These are phyloP conservation scores for Proctacanthus coquilletti DNA, from an alignment of 1,140 invertebrate genomes.

Conservation along the genomic window DNA sequence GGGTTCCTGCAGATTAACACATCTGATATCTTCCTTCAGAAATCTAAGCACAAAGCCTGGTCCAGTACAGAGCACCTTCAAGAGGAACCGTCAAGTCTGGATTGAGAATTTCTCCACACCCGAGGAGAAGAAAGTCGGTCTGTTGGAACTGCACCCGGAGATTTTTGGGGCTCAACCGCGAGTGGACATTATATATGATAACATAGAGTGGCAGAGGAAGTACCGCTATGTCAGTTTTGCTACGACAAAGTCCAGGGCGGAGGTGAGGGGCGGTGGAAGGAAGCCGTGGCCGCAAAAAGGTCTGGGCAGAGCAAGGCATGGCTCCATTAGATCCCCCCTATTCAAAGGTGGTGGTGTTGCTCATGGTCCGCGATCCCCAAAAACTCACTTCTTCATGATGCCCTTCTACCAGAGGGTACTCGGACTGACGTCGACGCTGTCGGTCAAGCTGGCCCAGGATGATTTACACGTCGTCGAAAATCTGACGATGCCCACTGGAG, in stretches of 20 bases:
- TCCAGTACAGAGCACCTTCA: no score
- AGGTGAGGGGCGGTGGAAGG: constrained; percentile 70
- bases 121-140: constrained; percentile 62
- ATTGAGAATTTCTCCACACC: constrained; percentile 74
- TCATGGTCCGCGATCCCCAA: constrained; percentile 80
- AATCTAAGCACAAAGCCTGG: constrained; percentile 38
- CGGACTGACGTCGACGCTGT: constrained; percentile 69
- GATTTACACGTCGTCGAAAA: constrained; percentile 84
- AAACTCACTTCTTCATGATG: constrained; percentile 85
- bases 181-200: constrained; percentile 76
- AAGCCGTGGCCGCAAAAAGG: constrained; percentile 98
- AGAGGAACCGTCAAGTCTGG: constrained; percentile 60
- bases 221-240: constrained; percentile 67
- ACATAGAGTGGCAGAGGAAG: constrained; percentile 75
- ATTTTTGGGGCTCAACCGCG: constrained; percentile 70
- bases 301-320: constrained; percentile 70
- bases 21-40: constrained; percentile 29
- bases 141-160: constrained; percentile 77
- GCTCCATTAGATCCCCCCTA: constrained; percentile 77
- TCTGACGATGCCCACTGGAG: constrained; percentile 71
- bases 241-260: constrained; percentile 57
- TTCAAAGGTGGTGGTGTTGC: constrained; percentile 64
- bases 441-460: constrained; percentile 86
- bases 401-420: constrained; percentile 53
- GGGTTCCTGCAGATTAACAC: no score